Evolutionary conservation across 1,140 invertebrate genomes (phyloP), one percentile per base, ranked within the genome.

Genomic region (Drosophila sucinea): DNA sequence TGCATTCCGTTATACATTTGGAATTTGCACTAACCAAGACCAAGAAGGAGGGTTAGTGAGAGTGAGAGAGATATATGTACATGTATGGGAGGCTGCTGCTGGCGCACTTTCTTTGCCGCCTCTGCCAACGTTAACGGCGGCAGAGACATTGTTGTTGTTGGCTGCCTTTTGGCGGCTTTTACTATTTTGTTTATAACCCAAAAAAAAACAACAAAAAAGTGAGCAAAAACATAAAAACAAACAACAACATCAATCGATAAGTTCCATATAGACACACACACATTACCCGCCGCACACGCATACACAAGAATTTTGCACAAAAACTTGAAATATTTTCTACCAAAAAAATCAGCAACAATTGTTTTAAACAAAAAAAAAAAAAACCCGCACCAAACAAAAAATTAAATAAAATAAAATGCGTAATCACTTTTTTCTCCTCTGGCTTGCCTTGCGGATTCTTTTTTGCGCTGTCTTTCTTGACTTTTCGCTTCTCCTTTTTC

Each of bases 111-210:
- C 84, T 82, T 83, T 54, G 67, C 47, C 35, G 69, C 56, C 60
- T 51, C 67, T 71, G 67, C 56, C 66, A 60, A 60, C 51, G 67
- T 27, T 17, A 61, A 38, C 70, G 60, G 33, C 30, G 44, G 56
- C 70, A 27, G 44, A 51, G 6, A 7, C 23, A 27, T 51, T 51
- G 44, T 47, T 47, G 44, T 47, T 47, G 44, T 51, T 25, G 44
- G 44, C 7, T 25, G 73, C 64, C 79, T 85, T 81, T 86, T 86
- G 82, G 79, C 83, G 82, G 82, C 67, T 82, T 83, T 83, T 82
- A 70, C 67, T 66, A 67, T 70, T 64, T 76, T 87, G 66, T 82
- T 86, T 70, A 67, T 78, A 17, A 63, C 55, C 73, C 61, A 64
- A 61, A 51, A 29, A 29, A 44, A 17, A 23, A 70, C 30, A 7